Base-by-base conservation (phyloP, 1,140 invertebrate genomes). In the Andricus grossulariae region DNA sequence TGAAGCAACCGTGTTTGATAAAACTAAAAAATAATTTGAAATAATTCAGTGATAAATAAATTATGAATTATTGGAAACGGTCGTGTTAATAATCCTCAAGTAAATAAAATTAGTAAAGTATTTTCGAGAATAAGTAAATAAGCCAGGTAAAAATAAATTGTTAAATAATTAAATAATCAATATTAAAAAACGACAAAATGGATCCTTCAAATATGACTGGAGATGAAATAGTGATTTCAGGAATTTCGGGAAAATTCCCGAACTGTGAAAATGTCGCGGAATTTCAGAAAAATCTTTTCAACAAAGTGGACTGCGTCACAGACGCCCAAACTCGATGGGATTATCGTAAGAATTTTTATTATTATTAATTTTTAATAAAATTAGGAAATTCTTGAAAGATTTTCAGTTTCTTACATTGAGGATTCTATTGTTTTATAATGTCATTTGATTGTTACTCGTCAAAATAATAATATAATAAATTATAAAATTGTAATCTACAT, bases 261-360 rank as follows among this genome's bases (percentile, higher is more conserved):
- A 73, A 51, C 11, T 45, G 25, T 73, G 72, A 32, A 8, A 73
- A 52, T 55, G n/a, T 54, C 49, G 39, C 25, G n/a, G 39, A 73
- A 73, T 73, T 73, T n/a, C 72, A 55, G 54, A 32, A 55, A 1
- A 73, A 55, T 51, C 16, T 52, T 13, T 73, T 73, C 6, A 52
- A 39, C 7, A 66, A 66, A 66, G 25, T 39, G 15, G 60, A 66
- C 10, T 66, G 60, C n/a, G 60, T 66, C 45, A 66, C 60, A 6
- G 25, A 39, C 16, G 15, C 12, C 1, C 32, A 66, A 39, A 21
- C 15, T 39, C 25, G 60, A 8, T 66, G 60, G 60, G 15, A 39
- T n/a, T 45, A 16, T 16, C 21, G 60, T 66, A 66, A 5, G 60
- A 39, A 15, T 60, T 60, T 13, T 21, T 18, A 11, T 60, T 60